Evolutionary conservation across 2,113 vertebrate species (phyloP).

Genomic region (Dolichotis patagonum): DNA sequence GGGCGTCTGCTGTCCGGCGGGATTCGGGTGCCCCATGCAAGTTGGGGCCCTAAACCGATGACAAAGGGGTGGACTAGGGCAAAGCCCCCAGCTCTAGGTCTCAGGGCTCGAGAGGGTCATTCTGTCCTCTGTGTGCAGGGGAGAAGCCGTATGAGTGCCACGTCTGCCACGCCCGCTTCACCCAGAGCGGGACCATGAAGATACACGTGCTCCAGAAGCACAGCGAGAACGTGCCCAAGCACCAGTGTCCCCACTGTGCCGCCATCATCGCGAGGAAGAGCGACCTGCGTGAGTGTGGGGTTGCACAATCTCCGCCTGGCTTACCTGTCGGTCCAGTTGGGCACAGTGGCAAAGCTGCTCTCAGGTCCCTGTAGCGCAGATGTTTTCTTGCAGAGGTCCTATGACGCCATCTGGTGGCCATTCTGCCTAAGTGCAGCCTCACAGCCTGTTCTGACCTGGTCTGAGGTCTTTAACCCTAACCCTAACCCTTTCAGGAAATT

Average conservation of each 20-base stretch:
- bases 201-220: slow-evolving; percentile 84
- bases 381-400: slow-evolving; percentile 54
- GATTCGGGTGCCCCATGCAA: rapidly evolving
- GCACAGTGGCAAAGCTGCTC: rapidly evolving
- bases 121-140: slow-evolving; percentile 56
- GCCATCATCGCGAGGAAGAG: slow-evolving; percentile 80
- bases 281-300: slow-evolving; percentile 84
- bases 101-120: background rate
- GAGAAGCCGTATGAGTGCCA: slow-evolving; percentile 86
- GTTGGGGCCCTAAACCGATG: rapidly evolving
- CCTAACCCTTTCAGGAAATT: rapidly evolving
- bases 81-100: rapidly evolving
- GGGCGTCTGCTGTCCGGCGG: rapidly evolving
- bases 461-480: too few species aligned
- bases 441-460: rapidly evolving
- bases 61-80: too few species aligned
- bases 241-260: slow-evolving; percentile 82
- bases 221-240: slow-evolving; percentile 82
- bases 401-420: slow-evolving; percentile 83
- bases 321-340: rapidly evolving
- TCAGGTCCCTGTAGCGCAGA: rapidly evolving
- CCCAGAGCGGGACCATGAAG: slow-evolving; percentile 86
- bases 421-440: background rate
- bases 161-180: slow-evolving; percentile 84
- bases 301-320: background rate